Conservation (phyloP, 2,888 invertebrate genomes). For the Punctoribates punctum region DNA sequence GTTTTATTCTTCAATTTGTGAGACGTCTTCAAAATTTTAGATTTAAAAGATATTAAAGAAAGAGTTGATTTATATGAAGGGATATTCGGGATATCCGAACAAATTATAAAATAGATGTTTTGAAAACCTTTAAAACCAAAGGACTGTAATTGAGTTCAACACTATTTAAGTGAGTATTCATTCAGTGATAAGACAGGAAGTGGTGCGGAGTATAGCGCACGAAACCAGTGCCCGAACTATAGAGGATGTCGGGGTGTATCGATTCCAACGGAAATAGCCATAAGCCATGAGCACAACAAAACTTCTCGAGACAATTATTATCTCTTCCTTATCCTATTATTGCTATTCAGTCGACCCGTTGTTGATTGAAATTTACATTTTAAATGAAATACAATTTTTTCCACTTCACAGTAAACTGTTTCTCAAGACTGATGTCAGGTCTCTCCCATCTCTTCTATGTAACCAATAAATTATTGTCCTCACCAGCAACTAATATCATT, state of each 20-base stretch:
- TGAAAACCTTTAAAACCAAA: background rate
- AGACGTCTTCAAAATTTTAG: no score
- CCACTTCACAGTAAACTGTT: no score
- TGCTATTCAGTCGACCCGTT: slow-evolving; percentile 5
- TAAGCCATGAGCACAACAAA: slow-evolving; percentile 1
- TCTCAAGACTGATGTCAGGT: no score
- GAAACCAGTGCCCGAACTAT: background rate
- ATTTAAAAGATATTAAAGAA: no score
- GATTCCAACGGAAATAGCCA: slow-evolving; percentile 31
- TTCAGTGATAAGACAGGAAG: slow-evolving; percentile 29
- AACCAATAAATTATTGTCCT: no score
- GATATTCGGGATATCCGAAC: background rate
- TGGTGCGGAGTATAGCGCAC: slow-evolving; percentile 17
- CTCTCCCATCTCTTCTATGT: no score
- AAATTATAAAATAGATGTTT: slow-evolving; percentile 1
- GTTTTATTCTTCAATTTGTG: no score
- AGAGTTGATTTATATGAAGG: background rate
- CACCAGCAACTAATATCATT: no score
- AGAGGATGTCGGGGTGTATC: slow-evolving; percentile 34
- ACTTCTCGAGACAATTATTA: slow-evolving; percentile 31
- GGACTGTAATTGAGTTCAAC: background rate
- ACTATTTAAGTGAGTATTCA: slow-evolving; percentile 16
- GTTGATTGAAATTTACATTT: slow-evolving; percentile 22
- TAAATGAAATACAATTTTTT: background rate
- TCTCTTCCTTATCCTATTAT: slow-evolving; percentile 20